Percentiles rank a stretch among this genome's conserved stretches.
Conservation (phyloP, 1,140 invertebrate species). For the Calephelis virginiensis region DNA sequence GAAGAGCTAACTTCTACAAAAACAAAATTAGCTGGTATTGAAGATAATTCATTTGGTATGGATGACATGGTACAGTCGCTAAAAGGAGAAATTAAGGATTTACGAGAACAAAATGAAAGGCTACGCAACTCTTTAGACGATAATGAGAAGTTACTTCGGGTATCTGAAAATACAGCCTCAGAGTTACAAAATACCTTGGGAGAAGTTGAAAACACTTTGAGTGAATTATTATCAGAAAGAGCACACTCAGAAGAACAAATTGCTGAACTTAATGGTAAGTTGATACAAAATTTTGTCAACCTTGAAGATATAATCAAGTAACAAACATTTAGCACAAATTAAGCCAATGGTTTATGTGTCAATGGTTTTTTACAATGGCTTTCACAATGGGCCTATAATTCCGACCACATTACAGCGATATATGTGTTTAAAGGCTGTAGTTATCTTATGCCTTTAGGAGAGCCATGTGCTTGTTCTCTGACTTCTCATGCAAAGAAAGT, state of each 20-base stretch:
- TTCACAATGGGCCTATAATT: too few species aligned
- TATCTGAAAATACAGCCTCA: conserved; percentile 68
- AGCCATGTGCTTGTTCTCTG: too few species aligned
- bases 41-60: conserved; percentile 85
- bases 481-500: too few species aligned
- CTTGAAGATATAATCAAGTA: too few species aligned
- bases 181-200: conserved; percentile 67
- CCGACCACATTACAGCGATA: too few species aligned
- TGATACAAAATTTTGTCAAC: too few species aligned
- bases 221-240: conserved; percentile 68
- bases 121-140: conserved; percentile 67
- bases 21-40: conserved; percentile 81
- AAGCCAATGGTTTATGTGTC: too few species aligned
- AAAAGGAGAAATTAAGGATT: conserved; percentile 80
- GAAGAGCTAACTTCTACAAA: conserved; percentile 81
- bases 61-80: conserved; percentile 84
- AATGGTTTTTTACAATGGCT: too few species aligned
- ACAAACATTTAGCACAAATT: too few species aligned
- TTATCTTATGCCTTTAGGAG: too few species aligned
- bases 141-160: conserved; percentile 67
- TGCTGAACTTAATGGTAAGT: conserved; percentile 61
- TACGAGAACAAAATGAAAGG: conserved; percentile 66
- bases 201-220: conserved; percentile 71
- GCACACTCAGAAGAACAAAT: conserved; percentile 66
- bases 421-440: too few species aligned